Evolutionary conservation across 2,888 invertebrate species (phyloP).

Genomic region (Hanleya hanleyi): DNA sequence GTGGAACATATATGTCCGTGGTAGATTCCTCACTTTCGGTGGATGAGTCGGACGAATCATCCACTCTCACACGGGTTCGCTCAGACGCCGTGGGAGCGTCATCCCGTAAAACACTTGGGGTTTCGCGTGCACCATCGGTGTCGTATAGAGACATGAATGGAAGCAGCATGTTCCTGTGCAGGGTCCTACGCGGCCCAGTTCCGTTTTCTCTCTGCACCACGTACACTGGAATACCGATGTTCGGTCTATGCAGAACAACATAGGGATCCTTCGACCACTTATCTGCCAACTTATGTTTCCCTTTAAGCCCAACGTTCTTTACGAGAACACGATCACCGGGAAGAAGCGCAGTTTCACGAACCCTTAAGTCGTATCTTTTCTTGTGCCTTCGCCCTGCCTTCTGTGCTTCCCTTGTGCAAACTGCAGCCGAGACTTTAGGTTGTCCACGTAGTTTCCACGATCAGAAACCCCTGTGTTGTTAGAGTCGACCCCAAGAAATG

Average conservation of each 20-base stretch:
- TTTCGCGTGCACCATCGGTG: too few species aligned
- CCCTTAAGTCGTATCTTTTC: not conserved
- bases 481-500: not conserved
- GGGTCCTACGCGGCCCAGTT: too few species aligned
- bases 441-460: not conserved
- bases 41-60: too few species aligned
- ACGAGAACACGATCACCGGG: slow-evolving; percentile 15
- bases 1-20: too few species aligned
- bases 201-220: slow-evolving; percentile 9
- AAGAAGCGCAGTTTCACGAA: not conserved
- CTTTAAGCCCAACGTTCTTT: slow-evolving; percentile 6
- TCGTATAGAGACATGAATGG: too few species aligned
- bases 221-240: slow-evolving; percentile 19
- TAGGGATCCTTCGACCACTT: slow-evolving; percentile 13
- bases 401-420: not conserved
- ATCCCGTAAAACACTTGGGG: too few species aligned
- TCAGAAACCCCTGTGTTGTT: not conserved
- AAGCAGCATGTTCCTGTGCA: too few species aligned
- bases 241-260: not conserved
- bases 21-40: too few species aligned
- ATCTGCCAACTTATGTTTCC: slow-evolving; percentile 18
- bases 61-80: too few species aligned
- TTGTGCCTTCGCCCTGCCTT: not conserved
- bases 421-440: not conserved
- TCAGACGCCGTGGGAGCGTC: too few species aligned